These are phyloP conservation scores for Tinea trinotella DNA, from an alignment of 2,888 invertebrate genomes.

Conservation along the genomic window DNA sequence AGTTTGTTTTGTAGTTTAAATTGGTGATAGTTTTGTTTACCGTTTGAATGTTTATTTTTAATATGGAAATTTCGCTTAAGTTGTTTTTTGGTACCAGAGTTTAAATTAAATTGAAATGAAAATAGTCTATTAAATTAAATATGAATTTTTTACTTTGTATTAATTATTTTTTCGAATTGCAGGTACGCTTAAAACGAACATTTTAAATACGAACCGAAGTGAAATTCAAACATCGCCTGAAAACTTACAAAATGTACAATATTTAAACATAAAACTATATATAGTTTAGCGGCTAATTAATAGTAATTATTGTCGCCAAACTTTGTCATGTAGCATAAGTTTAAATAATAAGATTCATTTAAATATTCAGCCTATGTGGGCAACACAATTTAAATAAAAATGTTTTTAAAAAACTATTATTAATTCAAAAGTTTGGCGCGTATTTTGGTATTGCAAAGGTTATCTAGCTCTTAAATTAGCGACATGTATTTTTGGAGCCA, in stretches of 20 bases:
- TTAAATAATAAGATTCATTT: not conserved
- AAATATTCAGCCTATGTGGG: not conserved
- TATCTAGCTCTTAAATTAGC: not conserved
- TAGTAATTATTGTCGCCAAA: not conserved
- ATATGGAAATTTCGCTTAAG: constrained; percentile 25
- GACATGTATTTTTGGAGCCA: constrained; percentile 14
- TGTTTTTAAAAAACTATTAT: not conserved
- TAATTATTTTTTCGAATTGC: constrained; percentile 29
- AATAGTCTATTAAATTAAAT: too few relatives aligned
- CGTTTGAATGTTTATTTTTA: constrained; percentile 25
- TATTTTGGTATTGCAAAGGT: constrained; percentile 1
- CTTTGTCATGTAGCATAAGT: not conserved
- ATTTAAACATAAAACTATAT: constrained; percentile 10
- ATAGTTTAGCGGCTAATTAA: constrained; percentile 3
- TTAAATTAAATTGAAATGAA: too few relatives aligned
- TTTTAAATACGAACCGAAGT: too few relatives aligned
- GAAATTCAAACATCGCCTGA: constrained; percentile 27
- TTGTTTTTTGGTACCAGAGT: constrained; percentile 47
- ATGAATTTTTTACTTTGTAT: constrained; percentile 22
- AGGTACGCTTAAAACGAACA: constrained; percentile 58
- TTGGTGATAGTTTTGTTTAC: constrained; percentile 19
- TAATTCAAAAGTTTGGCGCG: constrained; percentile 4
- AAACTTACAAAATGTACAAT: constrained; percentile 17
- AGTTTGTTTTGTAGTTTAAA: constrained; percentile 1
- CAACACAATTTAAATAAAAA: not conserved